Evolutionary conservation across 2,113 vertebrate species (phyloP).

Genomic region (Colistium nudipinnis): DNA sequence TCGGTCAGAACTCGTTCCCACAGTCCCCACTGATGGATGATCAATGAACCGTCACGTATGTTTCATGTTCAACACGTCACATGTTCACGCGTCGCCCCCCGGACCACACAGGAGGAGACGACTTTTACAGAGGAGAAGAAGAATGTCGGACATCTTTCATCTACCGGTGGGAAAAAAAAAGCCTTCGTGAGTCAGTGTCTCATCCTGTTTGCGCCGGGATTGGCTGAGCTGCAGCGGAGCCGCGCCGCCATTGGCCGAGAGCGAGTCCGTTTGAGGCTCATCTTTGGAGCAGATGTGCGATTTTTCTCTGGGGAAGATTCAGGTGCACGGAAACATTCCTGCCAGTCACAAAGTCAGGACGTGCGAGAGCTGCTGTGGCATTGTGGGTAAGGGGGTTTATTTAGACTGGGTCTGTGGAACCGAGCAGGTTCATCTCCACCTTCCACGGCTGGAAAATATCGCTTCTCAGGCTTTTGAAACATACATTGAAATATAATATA

Average conservation of each 20-base stretch:
- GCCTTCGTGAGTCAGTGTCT: neutral
- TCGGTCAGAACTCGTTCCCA: too few species aligned
- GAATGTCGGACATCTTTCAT: constrained; percentile 69
- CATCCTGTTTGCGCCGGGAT: too few species aligned
- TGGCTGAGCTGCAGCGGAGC: neutral
- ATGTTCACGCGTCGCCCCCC: constrained; percentile 42
- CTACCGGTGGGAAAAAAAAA: constrained; percentile 49
- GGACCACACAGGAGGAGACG: constrained; percentile 74
- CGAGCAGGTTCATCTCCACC: neutral
- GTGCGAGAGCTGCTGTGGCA: constrained; percentile 51
- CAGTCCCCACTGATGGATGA: too few species aligned
- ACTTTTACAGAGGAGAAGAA: constrained; percentile 49
- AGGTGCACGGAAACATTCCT: constrained; percentile 70
- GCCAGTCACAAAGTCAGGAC: constrained; percentile 62
- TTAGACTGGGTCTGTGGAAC: constrained; percentile 64
- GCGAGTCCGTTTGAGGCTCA: constrained; percentile 32
- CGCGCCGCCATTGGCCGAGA: neutral
- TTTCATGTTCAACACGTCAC: too few species aligned
- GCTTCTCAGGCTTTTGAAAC: too few species aligned
- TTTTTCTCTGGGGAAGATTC: constrained; percentile 32
- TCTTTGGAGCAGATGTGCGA: constrained; percentile 71
- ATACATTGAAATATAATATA: too few species aligned
- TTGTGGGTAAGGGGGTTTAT: constrained; percentile 63
- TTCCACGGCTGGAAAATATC: too few species aligned
- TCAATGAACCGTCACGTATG: too few species aligned